Evolutionary conservation across 2,888 invertebrate genomes (phyloP), one percentile per base, ranked within the genome.

Genomic region (Ophioninae sp.): DNA sequence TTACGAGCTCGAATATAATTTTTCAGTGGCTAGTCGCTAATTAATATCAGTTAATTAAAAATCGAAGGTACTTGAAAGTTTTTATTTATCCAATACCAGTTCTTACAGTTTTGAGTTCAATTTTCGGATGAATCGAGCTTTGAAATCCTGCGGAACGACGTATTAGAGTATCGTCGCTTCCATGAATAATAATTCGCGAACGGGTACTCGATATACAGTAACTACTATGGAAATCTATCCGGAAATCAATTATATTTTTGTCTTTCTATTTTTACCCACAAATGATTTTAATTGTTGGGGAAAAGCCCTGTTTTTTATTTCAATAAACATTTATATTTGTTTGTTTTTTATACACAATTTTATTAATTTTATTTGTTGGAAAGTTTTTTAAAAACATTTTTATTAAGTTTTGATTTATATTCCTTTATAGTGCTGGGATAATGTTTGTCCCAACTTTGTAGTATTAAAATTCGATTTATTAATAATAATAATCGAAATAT

Each of bases 161-260:
- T 61, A 50, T 64, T 70, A 61, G 64, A 70, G 56, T 30, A 79
- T 79, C 73, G 59, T 44, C 59, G 59, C 44, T 79, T 79, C 59
- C 73, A 73, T 73, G 79, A 79, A 73, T 79, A 79, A 79, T 67
- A 79, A 79, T 79, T 73, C 59, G n/a, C 17, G 39, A 3, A 13
- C 20, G 21, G 57, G 37, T 7, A n/a, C 30, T 73, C 44, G 30
- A 50, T 41, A 59, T 65, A 67, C 67, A 50, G 30, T 59, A 5
- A 57, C 39, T 59, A 65, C 57, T 23, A 73, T 73, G 79, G 67
- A 57, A 79, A 73, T 73, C 72, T 44, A 72, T 72, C 73, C 23
- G 10, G 30, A 67, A 73, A 67, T 73, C 79, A 73, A 73, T 73
- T 67, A 79, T 79, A 20, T 70, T 56, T 59, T 23, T 67, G 10